Base-by-base conservation (phyloP, 2,888 invertebrate species). In the Zaprionus bogoriensis region DNA sequence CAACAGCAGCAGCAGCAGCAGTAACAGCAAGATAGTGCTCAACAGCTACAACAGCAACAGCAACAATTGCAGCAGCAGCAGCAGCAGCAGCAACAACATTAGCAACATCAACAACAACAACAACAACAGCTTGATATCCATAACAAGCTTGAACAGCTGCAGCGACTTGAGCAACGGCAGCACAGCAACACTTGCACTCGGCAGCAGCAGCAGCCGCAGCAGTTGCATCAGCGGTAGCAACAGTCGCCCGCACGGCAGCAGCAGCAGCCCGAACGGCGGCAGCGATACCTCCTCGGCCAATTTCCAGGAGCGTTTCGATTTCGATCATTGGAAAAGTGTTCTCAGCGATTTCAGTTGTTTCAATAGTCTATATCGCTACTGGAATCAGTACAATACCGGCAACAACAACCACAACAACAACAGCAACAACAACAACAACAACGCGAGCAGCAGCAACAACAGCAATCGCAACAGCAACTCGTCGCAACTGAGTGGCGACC, bases 311-410 rank as follows among this genome's bases (percentile, higher is more conserved):
- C 89, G 89, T 36, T 89, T 92, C 74, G 91, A 91, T 89, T 92
- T 92, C 86, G 90, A 92, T 75, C 92, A 94, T 81, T 93, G 94
- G 89, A 94, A 95, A 92, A 93, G 94, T 90, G 93, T 94, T 88
- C 92, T 95, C 86, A 93, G 92, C 90, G 93, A 93, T 92, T 92
- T 91, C 28, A 90, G 89, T 75, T 90, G 91, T 68, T 86, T 91
- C 52, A 85, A 89, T 55, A 87, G 86, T 32, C 55, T 90, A 27
- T 89, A 89, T 63, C 88, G 89, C 63, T 89, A 88, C 41, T 88
- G 90, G 83, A 78, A 87, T 59, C 87, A 89, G 30, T 83, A 83
- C 9, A 36, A 36, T 36, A 36, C 17, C 51, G 67, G 46, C 46
- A 60, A 52, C 48, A 67, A 48, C 62, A 53, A 28, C 48, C 51